phyloP scores from a whole-genome alignment of 2,797 vertebrate genomes.

The Hypotaenidia okinawae region DNA sequence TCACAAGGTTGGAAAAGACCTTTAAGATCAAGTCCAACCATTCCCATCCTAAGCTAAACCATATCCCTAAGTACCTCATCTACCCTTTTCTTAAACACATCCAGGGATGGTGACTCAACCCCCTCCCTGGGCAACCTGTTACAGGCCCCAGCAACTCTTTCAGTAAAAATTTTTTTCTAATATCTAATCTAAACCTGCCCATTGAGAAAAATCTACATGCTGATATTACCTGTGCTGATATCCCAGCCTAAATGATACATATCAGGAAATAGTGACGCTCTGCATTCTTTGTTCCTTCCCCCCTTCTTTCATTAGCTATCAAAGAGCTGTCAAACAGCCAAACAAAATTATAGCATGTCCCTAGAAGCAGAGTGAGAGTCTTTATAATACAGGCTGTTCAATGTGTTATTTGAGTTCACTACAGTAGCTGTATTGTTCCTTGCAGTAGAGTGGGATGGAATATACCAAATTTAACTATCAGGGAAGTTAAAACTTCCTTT shows the following conservation, averaged over 20 bases:
- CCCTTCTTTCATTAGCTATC: neutral
- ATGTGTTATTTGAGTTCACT: neutral
- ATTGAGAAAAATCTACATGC: neutral
- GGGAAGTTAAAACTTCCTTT: neutral
- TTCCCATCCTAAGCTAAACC: no score
- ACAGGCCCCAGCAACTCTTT: no score
- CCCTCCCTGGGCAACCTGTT: no score
- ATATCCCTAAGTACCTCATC: no score
- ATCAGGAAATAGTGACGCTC: neutral
- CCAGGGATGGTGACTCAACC: no score
- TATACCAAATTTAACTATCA: neutral
- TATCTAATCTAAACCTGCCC: neutral
- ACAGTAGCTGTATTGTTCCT: neutral
- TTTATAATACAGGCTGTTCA: neutral
- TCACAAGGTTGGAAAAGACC: no score
- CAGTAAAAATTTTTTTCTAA: no score
- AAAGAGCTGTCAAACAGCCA: constrained; percentile 3
- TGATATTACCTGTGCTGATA: neutral
- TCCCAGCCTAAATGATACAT: neutral
- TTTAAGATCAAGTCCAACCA: no score
- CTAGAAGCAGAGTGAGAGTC: neutral
- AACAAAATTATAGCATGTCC: neutral
- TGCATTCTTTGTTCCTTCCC: neutral
- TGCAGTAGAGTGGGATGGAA: neutral
- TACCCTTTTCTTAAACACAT: no score